Base-by-base conservation (phyloP, 2,113 vertebrate species). In the Perognathus longimembris region DNA sequence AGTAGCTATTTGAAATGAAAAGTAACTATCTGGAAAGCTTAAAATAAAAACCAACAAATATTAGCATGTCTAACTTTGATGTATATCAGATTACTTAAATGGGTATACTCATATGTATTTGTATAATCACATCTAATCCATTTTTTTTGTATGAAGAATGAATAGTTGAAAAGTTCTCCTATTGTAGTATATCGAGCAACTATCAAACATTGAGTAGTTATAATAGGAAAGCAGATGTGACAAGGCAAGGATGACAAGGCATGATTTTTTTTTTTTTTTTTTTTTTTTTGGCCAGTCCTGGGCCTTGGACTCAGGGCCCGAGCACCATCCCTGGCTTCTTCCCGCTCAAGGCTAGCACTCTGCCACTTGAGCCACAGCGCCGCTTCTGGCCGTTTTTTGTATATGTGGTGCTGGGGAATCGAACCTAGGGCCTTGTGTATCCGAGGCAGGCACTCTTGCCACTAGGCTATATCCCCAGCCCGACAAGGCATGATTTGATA, bases 121-220 rank as follows among this genome's bases (percentile, higher is more conserved):
- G 70, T n/a, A 69, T 69, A 50, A 83, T 34, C 20, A 89, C 24
- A 36, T 45, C 28, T 76, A 63, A 30, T 59, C 18, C 18, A 36
- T 76, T 69, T 69, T 91, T n/a, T 94, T 85, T 94, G 45, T 91
- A 32, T 70, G 86, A 54, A 87, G 45, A 88, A 84, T 87, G n/a
- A 81, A 61, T 89, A 76, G 36, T 73, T 89, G 32, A 22, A 81
- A 69, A 92, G 42, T 76, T 73, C 24, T 92, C 63, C 89, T 38
- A 61, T 45, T 38, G 90, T 70, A 80, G 24, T 76, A 78, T 32
- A 15, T 61, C 64, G 50, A 75, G 42, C 28, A 73, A 6, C 74
- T 11, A 59, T 57, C 50, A 22, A 71, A 24, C 57, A 32, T 7
- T 63, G 67, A 85, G 45, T 36, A 92, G 6, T 40, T 82, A 0